Percentiles rank a stretch among this genome's conserved stretches.
phyloP scores from a whole-genome alignment of 2,113 vertebrate genomes.

The Thamnophis sirtalis region DNA sequence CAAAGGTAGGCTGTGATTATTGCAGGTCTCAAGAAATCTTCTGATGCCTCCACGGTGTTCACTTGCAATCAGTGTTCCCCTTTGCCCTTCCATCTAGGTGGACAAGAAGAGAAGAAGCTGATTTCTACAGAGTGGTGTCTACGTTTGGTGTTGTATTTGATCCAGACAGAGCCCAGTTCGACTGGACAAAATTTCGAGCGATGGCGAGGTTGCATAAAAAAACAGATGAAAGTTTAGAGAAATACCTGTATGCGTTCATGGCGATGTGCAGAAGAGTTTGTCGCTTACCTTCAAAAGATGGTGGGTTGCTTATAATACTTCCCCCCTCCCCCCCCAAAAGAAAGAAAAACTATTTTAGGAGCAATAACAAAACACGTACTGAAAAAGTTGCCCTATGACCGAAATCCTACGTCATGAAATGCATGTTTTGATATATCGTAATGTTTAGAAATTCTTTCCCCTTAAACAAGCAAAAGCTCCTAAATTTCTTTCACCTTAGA shows the following conservation, averaged over 20 bases:
- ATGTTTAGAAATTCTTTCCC: neutral
- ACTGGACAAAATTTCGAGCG: slow-evolving; percentile 97
- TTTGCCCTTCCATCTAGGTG: slow-evolving; percentile 71
- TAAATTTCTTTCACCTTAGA: neutral
- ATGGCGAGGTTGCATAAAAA: slow-evolving; percentile 98
- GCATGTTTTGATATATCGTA: neutral
- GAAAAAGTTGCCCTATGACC: neutral
- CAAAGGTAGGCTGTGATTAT: slow-evolving; percentile 76
- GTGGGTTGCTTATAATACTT: slow-evolving; percentile 48
- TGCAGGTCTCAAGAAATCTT: rapidly evolving
- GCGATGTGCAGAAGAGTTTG: slow-evolving; percentile 96
- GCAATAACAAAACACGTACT: neutral
- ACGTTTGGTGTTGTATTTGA: slow-evolving; percentile 98
- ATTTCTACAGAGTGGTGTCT: slow-evolving; percentile 96
- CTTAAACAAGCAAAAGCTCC: neutral
- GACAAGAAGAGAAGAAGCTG: slow-evolving; percentile 97
- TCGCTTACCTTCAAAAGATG: slow-evolving; percentile 90
- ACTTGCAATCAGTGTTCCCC: neutral
- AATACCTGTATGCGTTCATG: slow-evolving; percentile 93
- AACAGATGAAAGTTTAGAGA: slow-evolving; percentile 94
- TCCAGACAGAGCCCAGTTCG: slow-evolving; percentile 86
- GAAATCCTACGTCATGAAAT: neutral
- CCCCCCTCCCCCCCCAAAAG: no score
- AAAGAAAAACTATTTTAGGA: neutral
- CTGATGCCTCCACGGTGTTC: neutral